Percentiles rank a stretch among this genome's conserved stretches.
Conservation (phyloP, 2,888 invertebrate genomes). For the Myathropa florea region DNA sequence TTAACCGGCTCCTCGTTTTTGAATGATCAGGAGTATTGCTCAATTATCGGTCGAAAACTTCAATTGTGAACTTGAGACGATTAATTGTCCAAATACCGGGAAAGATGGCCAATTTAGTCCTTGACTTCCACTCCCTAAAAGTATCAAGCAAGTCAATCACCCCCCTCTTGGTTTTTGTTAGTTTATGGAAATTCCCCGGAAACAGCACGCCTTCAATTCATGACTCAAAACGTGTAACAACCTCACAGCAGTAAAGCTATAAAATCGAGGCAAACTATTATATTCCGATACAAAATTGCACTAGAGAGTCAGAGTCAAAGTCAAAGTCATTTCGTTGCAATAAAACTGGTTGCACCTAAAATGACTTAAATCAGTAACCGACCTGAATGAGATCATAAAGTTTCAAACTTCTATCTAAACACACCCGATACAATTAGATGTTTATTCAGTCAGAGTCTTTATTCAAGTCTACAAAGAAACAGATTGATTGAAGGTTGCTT, state of each 20-base stretch:
- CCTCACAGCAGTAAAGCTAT: not conserved
- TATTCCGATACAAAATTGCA: not conserved
- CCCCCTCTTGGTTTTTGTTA: no score
- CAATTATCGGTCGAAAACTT: no score
- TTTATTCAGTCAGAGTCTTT: no score
- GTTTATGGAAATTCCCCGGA: not conserved
- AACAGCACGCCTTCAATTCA: not conserved
- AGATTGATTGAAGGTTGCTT: not conserved
- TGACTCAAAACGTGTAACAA: not conserved
- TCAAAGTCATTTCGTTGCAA: not conserved
- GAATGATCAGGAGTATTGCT: no score
- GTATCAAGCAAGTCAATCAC: no score
- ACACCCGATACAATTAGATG: not conserved
- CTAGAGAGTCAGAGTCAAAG: not conserved
- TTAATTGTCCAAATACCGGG: no score
- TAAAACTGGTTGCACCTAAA: not conserved
- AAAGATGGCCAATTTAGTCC: no score
- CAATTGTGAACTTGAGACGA: no score
- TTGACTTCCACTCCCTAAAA: no score
- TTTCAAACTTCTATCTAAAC: not conserved
- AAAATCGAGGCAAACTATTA: not conserved
- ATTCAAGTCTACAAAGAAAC: not conserved
- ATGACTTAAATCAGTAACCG: not conserved
- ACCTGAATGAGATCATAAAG: not conserved
- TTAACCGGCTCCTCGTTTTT: no score